Conservation (phyloP, 2,797 vertebrate species). For the Darevskia mixta region DNA sequence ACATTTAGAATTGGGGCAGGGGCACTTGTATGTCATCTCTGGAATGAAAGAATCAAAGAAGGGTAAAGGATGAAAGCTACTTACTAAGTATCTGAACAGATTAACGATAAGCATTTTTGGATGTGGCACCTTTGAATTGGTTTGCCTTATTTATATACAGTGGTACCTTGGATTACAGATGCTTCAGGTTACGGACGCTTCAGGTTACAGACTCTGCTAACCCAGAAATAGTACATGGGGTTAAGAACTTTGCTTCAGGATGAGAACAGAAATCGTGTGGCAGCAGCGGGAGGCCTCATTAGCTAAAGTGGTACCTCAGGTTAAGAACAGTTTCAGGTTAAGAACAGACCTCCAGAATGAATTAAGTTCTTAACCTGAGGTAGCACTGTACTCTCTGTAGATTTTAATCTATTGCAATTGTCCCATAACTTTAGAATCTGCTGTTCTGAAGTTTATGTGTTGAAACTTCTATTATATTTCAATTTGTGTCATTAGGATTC, state of each 20-base stretch:
- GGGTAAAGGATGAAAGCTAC: not conserved
- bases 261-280: no score
- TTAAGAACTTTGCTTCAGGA: no score
- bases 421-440: not conserved
- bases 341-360: no score
- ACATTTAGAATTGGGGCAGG: not conserved
- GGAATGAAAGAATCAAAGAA: not conserved
- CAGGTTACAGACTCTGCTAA: no score
- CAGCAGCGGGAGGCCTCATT: no score
- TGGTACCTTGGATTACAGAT: no score
- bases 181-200: no score
- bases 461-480: not conserved
- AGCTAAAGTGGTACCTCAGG: no score
- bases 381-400: not conserved
- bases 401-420: slow-evolving; percentile 12
- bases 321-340: no score
- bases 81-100: not conserved
- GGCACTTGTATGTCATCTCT: not conserved
- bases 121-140: not conserved
- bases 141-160: not conserved
- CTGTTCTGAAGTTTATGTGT: not conserved
- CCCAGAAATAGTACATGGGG: no score
- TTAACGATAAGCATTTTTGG: rapidly evolving
- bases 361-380: no score
- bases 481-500: not conserved